A percentile compares a stretch with the other conserved stretches of the same genome.
Evolutionary conservation across 2,113 vertebrate species (phyloP).

Genomic region (Irena cyanogastra): DNA sequence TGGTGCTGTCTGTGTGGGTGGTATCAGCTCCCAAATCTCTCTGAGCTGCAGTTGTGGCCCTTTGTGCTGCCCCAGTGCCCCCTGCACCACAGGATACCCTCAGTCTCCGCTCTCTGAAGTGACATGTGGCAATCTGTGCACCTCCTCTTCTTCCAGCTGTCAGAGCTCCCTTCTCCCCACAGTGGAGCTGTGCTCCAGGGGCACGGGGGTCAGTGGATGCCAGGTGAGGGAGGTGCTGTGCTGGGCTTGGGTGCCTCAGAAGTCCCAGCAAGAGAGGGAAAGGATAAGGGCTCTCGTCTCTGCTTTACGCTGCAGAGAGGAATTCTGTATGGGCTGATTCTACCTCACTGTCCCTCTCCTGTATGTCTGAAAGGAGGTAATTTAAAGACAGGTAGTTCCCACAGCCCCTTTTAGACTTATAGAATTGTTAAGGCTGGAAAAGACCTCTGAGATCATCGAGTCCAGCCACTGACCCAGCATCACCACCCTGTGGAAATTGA

Average conservation of each 20-base stretch:
- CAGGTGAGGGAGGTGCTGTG: not conserved
- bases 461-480: not conserved
- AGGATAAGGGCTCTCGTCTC: not conserved
- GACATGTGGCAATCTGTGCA: not conserved
- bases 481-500: not conserved
- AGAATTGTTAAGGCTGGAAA: not conserved
- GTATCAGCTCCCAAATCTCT: not conserved
- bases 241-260: not conserved
- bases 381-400: not conserved
- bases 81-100: not conserved
- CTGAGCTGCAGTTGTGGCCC: not conserved
- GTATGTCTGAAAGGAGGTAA: not conserved
- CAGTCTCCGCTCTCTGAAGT: not conserved
- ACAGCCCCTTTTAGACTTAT: not conserved
- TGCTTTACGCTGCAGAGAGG: not conserved
- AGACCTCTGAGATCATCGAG: not conserved
- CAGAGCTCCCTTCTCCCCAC: not conserved
- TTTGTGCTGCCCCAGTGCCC: not conserved
- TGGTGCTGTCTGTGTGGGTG: not conserved
- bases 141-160: not conserved
- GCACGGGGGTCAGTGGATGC: not conserved
- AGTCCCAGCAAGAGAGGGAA: not conserved
- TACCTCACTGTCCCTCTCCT: not conserved
- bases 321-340: not conserved
- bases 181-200: not conserved